phyloP scores from a whole-genome alignment of 2,113 vertebrate species.

The Cygnus atratus region DNA sequence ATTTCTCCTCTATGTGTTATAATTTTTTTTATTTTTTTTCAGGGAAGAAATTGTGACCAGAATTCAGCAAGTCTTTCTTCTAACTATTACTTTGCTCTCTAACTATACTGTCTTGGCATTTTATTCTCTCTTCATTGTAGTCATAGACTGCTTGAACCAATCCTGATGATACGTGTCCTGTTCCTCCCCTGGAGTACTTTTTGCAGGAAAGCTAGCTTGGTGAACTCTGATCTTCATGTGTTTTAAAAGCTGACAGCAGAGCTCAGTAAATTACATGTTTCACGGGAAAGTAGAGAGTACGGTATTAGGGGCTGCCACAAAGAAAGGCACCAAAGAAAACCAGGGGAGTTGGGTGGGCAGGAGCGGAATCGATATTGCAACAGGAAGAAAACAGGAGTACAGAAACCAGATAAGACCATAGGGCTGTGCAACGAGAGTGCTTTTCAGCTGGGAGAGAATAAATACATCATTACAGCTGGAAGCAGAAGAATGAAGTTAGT shows the following conservation, averaged over 20 bases:
- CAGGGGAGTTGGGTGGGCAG: background rate
- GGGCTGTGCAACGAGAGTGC: background rate
- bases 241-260: background rate
- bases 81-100: background rate
- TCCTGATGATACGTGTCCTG: rapidly evolving
- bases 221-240: background rate
- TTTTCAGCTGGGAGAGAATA: background rate
- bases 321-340: background rate
- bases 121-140: background rate
- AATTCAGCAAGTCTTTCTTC: background rate
- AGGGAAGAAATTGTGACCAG: background rate
- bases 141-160: background rate
- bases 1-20: background rate
- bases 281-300: background rate
- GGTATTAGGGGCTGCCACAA: background rate
- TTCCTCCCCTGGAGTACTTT: background rate
- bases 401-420: background rate
- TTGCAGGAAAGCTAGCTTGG: background rate
- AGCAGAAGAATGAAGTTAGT: background rate
- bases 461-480: background rate
- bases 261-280: background rate
- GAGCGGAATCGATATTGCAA: background rate
- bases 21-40: too few relatives aligned
- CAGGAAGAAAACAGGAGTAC: background rate
- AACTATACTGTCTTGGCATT: rapidly evolving